phyloP scores from a whole-genome alignment of 2,888 invertebrate species.

The Clivina fossor region DNA sequence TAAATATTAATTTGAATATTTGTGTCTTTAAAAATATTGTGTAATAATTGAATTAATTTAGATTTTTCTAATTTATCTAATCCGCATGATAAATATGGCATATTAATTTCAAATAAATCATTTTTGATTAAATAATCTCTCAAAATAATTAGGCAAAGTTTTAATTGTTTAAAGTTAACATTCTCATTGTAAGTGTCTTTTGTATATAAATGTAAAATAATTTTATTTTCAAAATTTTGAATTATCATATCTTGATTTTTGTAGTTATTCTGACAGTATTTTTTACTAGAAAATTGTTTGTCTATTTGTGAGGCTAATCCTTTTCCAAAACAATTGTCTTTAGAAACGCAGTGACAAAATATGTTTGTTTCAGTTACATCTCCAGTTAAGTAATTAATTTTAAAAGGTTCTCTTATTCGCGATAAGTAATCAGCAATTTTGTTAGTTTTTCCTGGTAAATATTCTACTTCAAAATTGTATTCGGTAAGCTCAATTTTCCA shows the following conservation, averaged over 20 bases:
- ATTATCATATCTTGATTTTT: no score
- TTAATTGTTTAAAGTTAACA: constrained; percentile 4
- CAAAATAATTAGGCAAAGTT: neutral
- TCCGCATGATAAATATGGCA: constrained; percentile 10
- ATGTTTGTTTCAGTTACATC: constrained; percentile 9
- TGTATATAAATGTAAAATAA: neutral
- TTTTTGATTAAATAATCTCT: constrained; percentile 12
- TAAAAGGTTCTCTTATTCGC: neutral
- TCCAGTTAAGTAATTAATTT: constrained; percentile 6
- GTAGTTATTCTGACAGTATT: constrained; percentile 1
- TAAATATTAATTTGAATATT: constrained; percentile 11
- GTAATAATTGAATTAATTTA: constrained; percentile 3
- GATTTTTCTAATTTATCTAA: neutral
- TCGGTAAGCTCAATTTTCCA: constrained; percentile 15
- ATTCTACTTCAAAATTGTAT: constrained; percentile 4
- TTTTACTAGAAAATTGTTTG: constrained; percentile 11
- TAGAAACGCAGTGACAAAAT: constrained; percentile 14
- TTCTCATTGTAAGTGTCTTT: constrained; percentile 14
- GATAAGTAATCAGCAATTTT: constrained; percentile 10
- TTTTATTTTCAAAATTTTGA: neutral
- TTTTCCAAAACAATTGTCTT: constrained; percentile 7
- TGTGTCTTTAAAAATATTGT: neutral
- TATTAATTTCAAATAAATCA: constrained; percentile 12
- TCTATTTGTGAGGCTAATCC: constrained; percentile 9
- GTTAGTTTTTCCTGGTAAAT: constrained; percentile 7